Base-by-base conservation (phyloP, 2,888 invertebrate species). In the Nasonovia ribisnigri region DNA sequence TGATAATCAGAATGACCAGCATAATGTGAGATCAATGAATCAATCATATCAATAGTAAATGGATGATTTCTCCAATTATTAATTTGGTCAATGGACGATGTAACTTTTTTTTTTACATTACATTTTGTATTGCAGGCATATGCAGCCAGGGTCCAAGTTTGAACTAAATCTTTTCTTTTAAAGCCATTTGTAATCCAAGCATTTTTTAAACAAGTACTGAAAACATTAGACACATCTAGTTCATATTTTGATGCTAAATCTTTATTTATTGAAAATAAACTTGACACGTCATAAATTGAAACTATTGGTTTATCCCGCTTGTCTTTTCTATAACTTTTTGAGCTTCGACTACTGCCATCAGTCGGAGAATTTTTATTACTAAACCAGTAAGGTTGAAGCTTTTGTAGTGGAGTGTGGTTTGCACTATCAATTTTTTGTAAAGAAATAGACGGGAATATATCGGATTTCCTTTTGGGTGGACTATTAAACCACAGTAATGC, bases 1-100 rank as follows among this genome's bases (percentile, higher is more conserved):
- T 99, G 99, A 36, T 99, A 96, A 96, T 99, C 99, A 11, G 97
- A 97, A 96, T 99, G 99, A 29, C 99, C 96, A 95, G 99, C 99
- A 13, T 97, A 97, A 92, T 97, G 97, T 95, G 97, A 96, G 0
- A 98, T 98, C 95, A 99, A 96, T 4, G 98, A 97, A 95, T 98
- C 98, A 95, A 99, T 96, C 95, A 99, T 96, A 95, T 97, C 97
- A 95, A 97, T 97, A 94, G 99, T 98, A 95, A 99, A 98, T 0
- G 99, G 99, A 96, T 98, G 98, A 91, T 97, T 96, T 8, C 97
- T 92, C 96, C 96, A 94, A 96, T 98, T 98, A 90, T 97, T 96
- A 6, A 97, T 91, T 96, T 96, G 93, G n/a, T 94, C 92, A 46
- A 91, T 43, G 6, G 54, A 26, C 4, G 87, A 92, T 4, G 86